Conservation (phyloP, 1,140 invertebrate genomes). For the Bradysia coprophila region DNA sequence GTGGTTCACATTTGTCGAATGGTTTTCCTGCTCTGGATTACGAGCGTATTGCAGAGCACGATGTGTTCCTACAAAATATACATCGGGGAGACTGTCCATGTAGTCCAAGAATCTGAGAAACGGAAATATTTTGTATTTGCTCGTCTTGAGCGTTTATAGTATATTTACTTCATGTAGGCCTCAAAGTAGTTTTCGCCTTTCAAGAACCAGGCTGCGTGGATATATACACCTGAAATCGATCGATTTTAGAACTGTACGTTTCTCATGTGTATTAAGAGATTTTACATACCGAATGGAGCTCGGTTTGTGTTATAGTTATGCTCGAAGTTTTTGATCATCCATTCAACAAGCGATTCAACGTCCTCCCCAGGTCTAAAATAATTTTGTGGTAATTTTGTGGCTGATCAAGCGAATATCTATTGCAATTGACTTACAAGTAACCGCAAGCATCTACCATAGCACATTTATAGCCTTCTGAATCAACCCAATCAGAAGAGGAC, state of each 20-base stretch:
- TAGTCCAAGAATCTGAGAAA: constrained; percentile 29
- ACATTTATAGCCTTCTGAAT: constrained; percentile 29
- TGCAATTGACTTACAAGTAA: constrained; percentile 23
- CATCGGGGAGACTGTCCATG: constrained; percentile 25
- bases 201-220: constrained; percentile 31
- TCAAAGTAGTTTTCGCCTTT: constrained; percentile 20
- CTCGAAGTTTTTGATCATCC: constrained; percentile 29
- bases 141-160: constrained; percentile 1
- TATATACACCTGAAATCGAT: too few relatives aligned
- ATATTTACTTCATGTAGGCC: constrained; percentile 20
- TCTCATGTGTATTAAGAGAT: too few relatives aligned
- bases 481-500: constrained; percentile 42
- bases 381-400: not conserved
- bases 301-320: constrained; percentile 27
- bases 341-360: constrained; percentile 23
- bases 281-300: constrained; percentile 35
- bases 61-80: constrained; percentile 26
- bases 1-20: constrained; percentile 11
- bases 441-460: constrained; percentile 43
- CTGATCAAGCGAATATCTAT: too few relatives aligned
- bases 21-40: constrained; percentile 15
- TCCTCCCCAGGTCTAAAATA: constrained; percentile 13
- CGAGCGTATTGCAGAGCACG: constrained; percentile 16
- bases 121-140: not conserved
- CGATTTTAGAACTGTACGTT: too few relatives aligned